phyloP scores from a whole-genome alignment of 2,888 invertebrate species.

The Microctonus hyperodae region DNA sequence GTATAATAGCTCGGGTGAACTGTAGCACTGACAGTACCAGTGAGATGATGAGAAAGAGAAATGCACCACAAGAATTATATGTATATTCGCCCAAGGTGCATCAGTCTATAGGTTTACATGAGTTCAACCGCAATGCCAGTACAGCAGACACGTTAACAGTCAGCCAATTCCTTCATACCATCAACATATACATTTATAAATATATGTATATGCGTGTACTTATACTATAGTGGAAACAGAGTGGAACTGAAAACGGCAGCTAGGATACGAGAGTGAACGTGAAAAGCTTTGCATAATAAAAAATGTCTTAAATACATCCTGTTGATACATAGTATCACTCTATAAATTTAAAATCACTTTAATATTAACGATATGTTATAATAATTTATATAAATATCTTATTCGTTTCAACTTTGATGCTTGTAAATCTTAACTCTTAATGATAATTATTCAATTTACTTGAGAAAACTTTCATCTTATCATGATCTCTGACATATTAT shows the following conservation, averaged over 20 bases:
- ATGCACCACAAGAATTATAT: too few relatives aligned
- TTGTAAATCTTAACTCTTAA: too few relatives aligned
- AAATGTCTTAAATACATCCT: too few relatives aligned
- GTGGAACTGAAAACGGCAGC: background rate
- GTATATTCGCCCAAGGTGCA: background rate
- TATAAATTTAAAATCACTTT: background rate
- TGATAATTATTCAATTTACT: background rate
- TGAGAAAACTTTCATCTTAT: conserved; percentile 27
- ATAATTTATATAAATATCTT: too few relatives aligned
- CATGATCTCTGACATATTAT: conserved; percentile 31
- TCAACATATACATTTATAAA: background rate
- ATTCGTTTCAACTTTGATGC: too few relatives aligned
- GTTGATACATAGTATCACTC: too few relatives aligned
- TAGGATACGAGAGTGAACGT: background rate
- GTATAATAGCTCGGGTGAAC: background rate
- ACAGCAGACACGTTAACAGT: conserved; percentile 22
- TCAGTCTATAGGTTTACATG: background rate
- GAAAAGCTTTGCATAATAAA: background rate
- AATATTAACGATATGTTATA: too few relatives aligned
- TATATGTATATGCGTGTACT: background rate
- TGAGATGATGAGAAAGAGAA: conserved; percentile 19
- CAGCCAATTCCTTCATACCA: conserved; percentile 24
- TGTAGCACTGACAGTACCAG: background rate
- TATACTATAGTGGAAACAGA: background rate
- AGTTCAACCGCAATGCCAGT: conserved; percentile 1